These are phyloP conservation scores for Ptilorrhoa leucosticta DNA, from an alignment of 2,113 vertebrate species.

Conservation along the genomic window DNA sequence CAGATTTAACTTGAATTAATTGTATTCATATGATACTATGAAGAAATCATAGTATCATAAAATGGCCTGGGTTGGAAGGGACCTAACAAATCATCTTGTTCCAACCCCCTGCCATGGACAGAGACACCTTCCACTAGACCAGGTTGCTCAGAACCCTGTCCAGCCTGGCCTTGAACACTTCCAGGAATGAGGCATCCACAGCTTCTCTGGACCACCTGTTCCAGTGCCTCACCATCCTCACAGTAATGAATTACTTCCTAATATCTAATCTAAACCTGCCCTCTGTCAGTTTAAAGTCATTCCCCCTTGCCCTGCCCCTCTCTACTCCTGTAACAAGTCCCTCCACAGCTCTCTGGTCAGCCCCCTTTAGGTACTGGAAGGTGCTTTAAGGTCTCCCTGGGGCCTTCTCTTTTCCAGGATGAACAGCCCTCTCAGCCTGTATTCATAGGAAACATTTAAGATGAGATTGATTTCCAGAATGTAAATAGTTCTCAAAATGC, in stretches of 20 bases:
- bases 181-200: background rate
- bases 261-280: background rate
- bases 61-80: background rate
- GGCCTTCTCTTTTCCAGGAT: background rate
- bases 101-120: background rate
- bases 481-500: background rate
- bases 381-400: background rate
- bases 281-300: background rate
- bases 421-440: background rate
- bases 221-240: background rate
- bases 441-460: background rate
- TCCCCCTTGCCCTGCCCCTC: background rate
- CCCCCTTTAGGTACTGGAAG: background rate
- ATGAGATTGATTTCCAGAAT: background rate
- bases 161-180: background rate
- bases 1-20: background rate
- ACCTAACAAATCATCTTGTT: accelerated
- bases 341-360: background rate
- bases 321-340: background rate
- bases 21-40: too few species aligned
- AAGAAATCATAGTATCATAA: background rate
- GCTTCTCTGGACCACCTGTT: background rate
- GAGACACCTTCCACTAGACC: background rate
- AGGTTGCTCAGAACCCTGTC: background rate
- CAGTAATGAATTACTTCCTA: background rate